phyloP scores from a whole-genome alignment of 2,113 vertebrate genomes.

The Silurus meridionalis region DNA sequence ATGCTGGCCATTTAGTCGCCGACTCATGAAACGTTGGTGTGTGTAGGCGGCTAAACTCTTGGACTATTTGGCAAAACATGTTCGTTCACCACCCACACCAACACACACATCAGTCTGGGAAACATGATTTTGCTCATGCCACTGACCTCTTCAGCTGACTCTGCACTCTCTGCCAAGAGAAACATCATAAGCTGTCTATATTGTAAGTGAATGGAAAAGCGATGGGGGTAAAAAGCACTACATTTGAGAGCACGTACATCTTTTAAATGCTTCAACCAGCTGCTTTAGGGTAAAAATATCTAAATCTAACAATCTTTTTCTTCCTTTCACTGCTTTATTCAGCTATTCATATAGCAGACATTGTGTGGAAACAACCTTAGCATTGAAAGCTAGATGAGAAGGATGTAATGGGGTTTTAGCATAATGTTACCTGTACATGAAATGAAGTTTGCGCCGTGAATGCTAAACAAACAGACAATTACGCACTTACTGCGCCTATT shows the following conservation, averaged over 20 bases:
- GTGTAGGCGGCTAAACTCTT: conserved; percentile 11
- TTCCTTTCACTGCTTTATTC: neutral
- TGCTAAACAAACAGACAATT: conserved; percentile 51
- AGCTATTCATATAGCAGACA: neutral
- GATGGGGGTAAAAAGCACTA: neutral
- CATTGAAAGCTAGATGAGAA: neutral
- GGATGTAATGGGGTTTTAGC: conserved; percentile 3
- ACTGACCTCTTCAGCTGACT: conserved; percentile 15
- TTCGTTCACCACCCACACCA: conserved; percentile 14
- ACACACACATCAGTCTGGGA: conserved; percentile 21
- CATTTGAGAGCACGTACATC: conserved; percentile 29
- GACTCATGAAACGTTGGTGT: neutral
- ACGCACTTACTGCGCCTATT: conserved; percentile 45
- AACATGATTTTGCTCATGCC: neutral
- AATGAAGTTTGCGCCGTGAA: neutral
- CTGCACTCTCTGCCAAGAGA: conserved; percentile 18
- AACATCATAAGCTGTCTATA: conserved; percentile 3
- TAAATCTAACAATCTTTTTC: conserved; percentile 8
- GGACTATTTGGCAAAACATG: conserved; percentile 30
- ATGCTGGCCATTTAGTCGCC: neutral
- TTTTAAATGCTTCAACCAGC: conserved; percentile 14
- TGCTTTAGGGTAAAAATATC: conserved; percentile 24
- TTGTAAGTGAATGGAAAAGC: conserved; percentile 32
- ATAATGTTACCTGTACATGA: neutral
- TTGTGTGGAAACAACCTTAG: conserved; percentile 6